Evolutionary conservation across 2,888 invertebrate species (phyloP), one percentile per base, ranked within the genome.

Genomic region (Sesamia inferens): DNA sequence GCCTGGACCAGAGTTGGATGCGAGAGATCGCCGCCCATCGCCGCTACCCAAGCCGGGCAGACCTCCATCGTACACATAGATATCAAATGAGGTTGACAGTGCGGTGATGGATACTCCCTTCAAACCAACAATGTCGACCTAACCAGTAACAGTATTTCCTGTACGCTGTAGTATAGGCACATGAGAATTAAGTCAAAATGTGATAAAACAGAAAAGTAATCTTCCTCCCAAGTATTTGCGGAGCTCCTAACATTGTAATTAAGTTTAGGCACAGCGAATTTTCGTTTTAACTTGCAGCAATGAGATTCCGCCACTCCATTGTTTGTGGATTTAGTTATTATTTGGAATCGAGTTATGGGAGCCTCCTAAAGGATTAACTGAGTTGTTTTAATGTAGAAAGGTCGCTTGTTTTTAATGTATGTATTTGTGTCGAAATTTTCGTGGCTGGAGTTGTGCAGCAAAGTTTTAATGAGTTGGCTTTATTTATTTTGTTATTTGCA

Each of bases 261-360:
- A 89, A 90, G 89, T 91, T 91, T 87, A 85, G 85, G 83, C 86
- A 85, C 85, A 81, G 84, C 82, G 87, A 90, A 90, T 90, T 90
- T 90, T 88, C 87, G 85, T 88, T 90, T 89, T 84, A 90, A 88
- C 88, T 89, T 88, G 83, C 81, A 87, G 76, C 82, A 86, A 82
- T 83, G 88, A 87, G 86, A 85, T 86, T 85, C 83, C 83, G 81
- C 79, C 86, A 87, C 85, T 85, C 85, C 87, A 88, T 90, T 91
- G 90, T 91, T 91, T 90, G 90, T 83, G 84, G 89, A 87, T 90
- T 89, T 86, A 86, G 90, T 91, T 90, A 90, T 90, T 87, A 87
- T 86, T 84, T 82, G 78, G 79, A 90, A 90, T 90, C 89, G 87
- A 88, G 87, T 90, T 90, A 90, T 84, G 83, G 79, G 76, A 80